A percentile compares a stretch with the other conserved stretches of the same genome.
These are phyloP conservation scores for Podarcis lilfordi DNA, from an alignment of 2,797 vertebrate species.

Conservation along the genomic window DNA sequence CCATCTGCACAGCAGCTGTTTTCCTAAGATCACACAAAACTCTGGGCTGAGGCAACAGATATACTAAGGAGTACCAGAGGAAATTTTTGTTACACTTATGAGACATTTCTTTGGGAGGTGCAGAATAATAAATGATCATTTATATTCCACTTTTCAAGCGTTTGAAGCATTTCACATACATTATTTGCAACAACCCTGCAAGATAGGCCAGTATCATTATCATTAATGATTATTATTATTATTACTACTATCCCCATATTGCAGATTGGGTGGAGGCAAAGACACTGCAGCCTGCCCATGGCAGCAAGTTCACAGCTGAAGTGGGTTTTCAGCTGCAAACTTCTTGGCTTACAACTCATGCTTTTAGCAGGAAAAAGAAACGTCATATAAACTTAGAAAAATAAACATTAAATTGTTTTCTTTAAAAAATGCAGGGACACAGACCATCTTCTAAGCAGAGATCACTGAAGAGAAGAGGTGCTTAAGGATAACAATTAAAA, in stretches of 20 bases:
- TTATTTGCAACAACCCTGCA: background rate
- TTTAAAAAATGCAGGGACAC: slow-evolving; percentile 32
- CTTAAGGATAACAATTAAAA: slow-evolving; percentile 28
- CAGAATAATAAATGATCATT: slow-evolving; percentile 41
- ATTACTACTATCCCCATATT: background rate
- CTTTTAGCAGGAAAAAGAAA: background rate
- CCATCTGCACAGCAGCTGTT: background rate
- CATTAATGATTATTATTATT: no score
- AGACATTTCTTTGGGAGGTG: slow-evolving; percentile 40
- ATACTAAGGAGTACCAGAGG: background rate
- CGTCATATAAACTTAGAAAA: background rate
- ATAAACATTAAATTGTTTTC: slow-evolving; percentile 40
- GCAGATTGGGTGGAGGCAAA: background rate
- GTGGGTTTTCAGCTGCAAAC: background rate
- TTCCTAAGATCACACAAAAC: background rate
- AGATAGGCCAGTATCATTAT: background rate
- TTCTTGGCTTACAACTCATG: background rate
- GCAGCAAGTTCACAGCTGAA: background rate
- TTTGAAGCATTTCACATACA: background rate
- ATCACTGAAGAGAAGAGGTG: slow-evolving; percentile 31
- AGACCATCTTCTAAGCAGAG: slow-evolving; percentile 16
- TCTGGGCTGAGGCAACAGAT: background rate
- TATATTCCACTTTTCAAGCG: slow-evolving; percentile 1
- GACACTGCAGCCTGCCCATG: background rate
- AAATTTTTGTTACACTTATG: background rate